A percentile compares a stretch with the other conserved stretches of the same genome.
phyloP scores from a whole-genome alignment of 1,140 invertebrate species.

The Caenorhabditis latens region DNA sequence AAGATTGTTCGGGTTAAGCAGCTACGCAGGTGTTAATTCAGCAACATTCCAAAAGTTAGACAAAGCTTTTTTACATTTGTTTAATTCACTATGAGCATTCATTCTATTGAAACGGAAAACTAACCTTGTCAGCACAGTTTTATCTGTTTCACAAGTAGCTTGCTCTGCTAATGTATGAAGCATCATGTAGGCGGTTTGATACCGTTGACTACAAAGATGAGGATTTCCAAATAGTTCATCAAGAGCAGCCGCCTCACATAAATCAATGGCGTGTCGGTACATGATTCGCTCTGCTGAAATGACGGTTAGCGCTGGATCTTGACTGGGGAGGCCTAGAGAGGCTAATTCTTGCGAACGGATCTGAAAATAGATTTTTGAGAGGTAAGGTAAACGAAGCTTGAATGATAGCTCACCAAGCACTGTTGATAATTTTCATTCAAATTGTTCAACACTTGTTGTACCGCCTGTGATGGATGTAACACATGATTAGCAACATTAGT shows the following conservation, averaged over 20 bases:
- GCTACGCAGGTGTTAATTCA: background rate
- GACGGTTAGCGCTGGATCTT: constrained; percentile 72
- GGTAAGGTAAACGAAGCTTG: background rate
- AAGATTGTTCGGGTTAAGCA: background rate
- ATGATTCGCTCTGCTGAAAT: constrained; percentile 77
- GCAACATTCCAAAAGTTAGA: no score
- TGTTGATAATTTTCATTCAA: constrained; percentile 77
- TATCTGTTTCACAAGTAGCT: constrained; percentile 77
- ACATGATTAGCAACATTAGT: constrained; percentile 87
- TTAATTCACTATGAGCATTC: no score
- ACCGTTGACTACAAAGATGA: constrained; percentile 89
- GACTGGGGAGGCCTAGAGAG: constrained; percentile 74
- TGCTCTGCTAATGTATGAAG: constrained; percentile 95
- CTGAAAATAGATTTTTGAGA: constrained; percentile 62
- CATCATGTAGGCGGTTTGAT: constrained; percentile 96
- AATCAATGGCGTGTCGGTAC: constrained; percentile 77
- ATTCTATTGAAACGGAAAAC: background rate
- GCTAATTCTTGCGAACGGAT: constrained; percentile 76
- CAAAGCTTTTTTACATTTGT: no score
- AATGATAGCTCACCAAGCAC: constrained; percentile 68
- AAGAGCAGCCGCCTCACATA: constrained; percentile 96
- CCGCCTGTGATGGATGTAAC: constrained; percentile 89
- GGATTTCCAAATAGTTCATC: constrained; percentile 97
- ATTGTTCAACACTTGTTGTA: constrained; percentile 83
- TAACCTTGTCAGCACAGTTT: constrained; percentile 65